A percentile compares a stretch with the other conserved stretches of the same genome.
Evolutionary conservation across 2,888 invertebrate species (phyloP).

Genomic region (Campoplex nolae): DNA sequence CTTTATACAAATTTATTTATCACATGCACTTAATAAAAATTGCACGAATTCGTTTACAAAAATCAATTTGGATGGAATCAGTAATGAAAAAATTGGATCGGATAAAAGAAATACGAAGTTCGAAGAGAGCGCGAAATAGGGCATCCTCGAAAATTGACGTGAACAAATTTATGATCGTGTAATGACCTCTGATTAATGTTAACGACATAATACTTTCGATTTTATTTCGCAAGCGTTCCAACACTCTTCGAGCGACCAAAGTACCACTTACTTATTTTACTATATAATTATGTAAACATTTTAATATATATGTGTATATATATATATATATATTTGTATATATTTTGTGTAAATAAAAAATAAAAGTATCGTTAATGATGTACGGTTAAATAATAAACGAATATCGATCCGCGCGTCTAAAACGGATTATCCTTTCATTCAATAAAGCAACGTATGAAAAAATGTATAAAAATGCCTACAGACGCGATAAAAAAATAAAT

Average conservation of each 20-base stretch:
- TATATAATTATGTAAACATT: conserved; percentile 12
- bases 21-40: conserved; percentile 14
- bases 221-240: conserved; percentile 40
- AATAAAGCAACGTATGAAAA: conserved; percentile 9
- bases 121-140: neutral
- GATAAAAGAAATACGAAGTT: neutral
- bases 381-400: conserved; percentile 16
- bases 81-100: conserved; percentile 2
- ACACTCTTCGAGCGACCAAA: conserved; percentile 37
- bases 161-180: conserved; percentile 15
- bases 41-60: conserved; percentile 23
- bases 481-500: conserved; percentile 26
- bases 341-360: neutral
- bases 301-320: neutral
- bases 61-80: conserved; percentile 1
- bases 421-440: neutral
- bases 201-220: conserved; percentile 5
- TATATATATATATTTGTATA: neutral
- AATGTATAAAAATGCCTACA: neutral
- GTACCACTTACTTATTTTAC: neutral
- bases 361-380: conserved; percentile 16
- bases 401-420: conserved; percentile 11
- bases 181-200: neutral
- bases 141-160: neutral
- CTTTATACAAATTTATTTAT: neutral